Conservation (phyloP, 2,113 vertebrate species). For the Brachypteracias leptosomus region DNA sequence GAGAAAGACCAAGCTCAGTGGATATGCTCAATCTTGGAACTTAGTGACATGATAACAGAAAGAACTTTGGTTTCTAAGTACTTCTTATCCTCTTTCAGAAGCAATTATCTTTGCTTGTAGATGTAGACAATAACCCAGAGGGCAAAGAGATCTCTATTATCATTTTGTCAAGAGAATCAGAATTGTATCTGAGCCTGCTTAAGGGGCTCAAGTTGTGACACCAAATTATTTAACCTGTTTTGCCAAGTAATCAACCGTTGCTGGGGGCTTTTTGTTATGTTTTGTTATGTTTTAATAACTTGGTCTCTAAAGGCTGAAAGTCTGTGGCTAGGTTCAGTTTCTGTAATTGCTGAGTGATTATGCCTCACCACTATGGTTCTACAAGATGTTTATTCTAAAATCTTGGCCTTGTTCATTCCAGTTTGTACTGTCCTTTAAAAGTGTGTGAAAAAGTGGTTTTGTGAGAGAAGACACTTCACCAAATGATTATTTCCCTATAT, state of each 20-base stretch:
- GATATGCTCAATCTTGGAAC: background rate
- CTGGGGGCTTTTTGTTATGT: background rate
- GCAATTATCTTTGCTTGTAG: background rate
- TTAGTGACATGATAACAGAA: background rate
- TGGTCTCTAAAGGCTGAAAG: background rate
- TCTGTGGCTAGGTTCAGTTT: background rate
- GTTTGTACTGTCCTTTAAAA: background rate
- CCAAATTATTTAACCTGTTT: background rate
- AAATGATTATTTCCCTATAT: background rate
- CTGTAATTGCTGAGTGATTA: background rate
- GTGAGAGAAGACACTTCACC: background rate
- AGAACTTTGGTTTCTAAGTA: background rate
- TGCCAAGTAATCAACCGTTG: background rate
- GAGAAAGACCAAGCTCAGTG: background rate
- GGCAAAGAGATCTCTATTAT: background rate
- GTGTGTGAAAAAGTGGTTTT: background rate
- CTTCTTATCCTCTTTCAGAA: background rate
- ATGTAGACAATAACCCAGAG: background rate
- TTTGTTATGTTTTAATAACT: background rate
- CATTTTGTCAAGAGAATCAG: background rate
- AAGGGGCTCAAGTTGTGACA: background rate
- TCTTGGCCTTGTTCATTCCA: background rate
- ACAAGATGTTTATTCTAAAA: background rate
- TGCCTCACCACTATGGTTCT: background rate
- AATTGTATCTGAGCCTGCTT: background rate